phyloP scores from a whole-genome alignment of 2,888 invertebrate genomes.

The Latrodectus hesperus region DNA sequence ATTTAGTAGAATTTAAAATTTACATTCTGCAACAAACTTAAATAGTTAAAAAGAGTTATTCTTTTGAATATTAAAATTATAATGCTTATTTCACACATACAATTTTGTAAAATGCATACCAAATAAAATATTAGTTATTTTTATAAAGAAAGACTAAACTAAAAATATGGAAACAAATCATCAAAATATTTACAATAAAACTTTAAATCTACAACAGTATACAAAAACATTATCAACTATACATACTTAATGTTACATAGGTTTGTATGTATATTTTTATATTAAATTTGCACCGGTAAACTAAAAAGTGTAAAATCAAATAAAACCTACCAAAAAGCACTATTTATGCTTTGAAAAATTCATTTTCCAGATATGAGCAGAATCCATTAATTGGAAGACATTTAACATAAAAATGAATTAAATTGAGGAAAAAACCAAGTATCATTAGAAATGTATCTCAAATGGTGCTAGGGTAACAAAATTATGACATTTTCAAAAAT shows the following conservation, averaged over 20 bases:
- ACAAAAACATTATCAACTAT: constrained; percentile 27
- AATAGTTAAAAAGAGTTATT: neutral
- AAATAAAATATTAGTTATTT: neutral
- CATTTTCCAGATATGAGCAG: neutral
- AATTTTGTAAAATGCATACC: neutral
- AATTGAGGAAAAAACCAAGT: no score
- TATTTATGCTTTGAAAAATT: constrained; percentile 4
- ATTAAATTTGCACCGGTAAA: constrained; percentile 51
- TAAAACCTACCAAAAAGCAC: constrained; percentile 16
- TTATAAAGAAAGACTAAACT: neutral
- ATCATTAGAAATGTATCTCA: no score
- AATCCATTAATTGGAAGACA: neutral
- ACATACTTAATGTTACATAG: constrained; percentile 39
- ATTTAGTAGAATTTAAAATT: neutral
- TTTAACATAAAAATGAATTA: no score
- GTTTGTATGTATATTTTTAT: constrained; percentile 26
- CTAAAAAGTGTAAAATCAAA: constrained; percentile 11
- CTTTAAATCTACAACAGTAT: constrained; percentile 64
- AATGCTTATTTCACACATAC: neutral
- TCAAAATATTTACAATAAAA: constrained; percentile 65
- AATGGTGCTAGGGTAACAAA: no score
- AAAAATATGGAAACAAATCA: constrained; percentile 27
- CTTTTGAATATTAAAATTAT: neutral
- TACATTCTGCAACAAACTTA: neutral
- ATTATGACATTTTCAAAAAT: no score